Base-by-base conservation (phyloP, 2,113 vertebrate genomes). In the Coryphaenoides rupestris region DNA sequence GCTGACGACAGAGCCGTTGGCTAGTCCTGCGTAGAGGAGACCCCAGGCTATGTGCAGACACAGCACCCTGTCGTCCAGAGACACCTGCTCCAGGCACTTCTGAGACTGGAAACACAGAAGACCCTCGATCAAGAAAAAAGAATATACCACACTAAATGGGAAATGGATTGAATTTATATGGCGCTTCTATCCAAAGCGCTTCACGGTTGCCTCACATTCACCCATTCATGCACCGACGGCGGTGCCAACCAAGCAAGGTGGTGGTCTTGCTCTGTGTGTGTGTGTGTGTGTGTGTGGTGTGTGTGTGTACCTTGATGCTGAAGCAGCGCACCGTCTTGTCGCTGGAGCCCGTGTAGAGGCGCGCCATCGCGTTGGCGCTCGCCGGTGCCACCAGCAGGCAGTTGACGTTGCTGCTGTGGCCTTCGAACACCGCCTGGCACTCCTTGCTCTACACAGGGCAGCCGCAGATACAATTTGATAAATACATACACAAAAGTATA, bases 361-460 rank as follows among this genome's bases (percentile, higher is more conserved):
- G 86, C 3, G 88, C 80, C 1, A 73, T 88, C 84, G 90, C 89
- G 50, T 89, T 91, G 0, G 87, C 83, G 3, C 81, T 81, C 2
- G 93, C 89, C 19, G 91, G 91, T 45, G 96, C 91, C 77, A 98
- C 92, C 78, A 97, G 80, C 50, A 99, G 90, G 72, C 94, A 96
- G 84, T 98, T 98, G 75, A 99, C 85, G 88, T 96, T 98, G 49
- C 92, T 94, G 47, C 78, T 90, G 79, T 98, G 96, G 24, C 96
- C 96, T 28, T 94, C 92, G 65, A 98, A 99, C 66, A 95, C 69
- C 0, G 90, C 90, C 66, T 90, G 77, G 67, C 94, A 93, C 73
- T 94, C 92, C 58, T 88, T 91, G 78, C 55, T 97, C 97, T 99
- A 66, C 21, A 55, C 28, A n/a, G n/a, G n/a, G 5, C 65, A 16